Conservation (phyloP, 64 coral and sea anemone species). For the Astreopora myriophthalma region DNA sequence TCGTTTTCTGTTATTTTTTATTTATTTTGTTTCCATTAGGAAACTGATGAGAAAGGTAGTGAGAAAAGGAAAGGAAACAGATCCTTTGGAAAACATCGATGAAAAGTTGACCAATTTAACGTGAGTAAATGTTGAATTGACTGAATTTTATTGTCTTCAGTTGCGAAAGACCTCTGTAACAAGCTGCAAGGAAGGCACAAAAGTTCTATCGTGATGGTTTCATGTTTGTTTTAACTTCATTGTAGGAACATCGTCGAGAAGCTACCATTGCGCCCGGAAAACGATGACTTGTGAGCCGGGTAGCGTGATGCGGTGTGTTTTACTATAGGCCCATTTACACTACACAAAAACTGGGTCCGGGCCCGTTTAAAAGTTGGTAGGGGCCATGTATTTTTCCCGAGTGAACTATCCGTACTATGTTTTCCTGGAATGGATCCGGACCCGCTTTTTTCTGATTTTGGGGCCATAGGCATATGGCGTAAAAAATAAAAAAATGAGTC, state of each 20-base stretch:
- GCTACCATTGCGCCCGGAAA: not conserved
- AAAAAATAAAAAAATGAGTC: no score
- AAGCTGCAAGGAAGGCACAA: not conserved
- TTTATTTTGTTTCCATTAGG: not conserved
- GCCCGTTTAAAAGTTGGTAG: no score
- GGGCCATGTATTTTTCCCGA: no score
- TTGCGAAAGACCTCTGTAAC: not conserved
- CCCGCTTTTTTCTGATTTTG: no score
- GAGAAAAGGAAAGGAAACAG: conserved; percentile 7
- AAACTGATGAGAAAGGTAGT: conserved; percentile 23
- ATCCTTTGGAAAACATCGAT: not conserved
- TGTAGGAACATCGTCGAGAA: not conserved
- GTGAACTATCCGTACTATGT: no score
- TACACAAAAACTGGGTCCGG: no score
- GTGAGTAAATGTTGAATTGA: not conserved
- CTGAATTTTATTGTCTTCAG: not conserved
- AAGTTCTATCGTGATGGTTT: not conserved
- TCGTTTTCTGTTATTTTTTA: no score
- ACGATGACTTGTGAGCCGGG: not conserved
- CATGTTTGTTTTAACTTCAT: not conserved
- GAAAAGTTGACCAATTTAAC: not conserved
- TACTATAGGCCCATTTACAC: no score
- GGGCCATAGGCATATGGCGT: no score
- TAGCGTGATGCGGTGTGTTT: not conserved
- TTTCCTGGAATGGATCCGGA: no score